Evolutionary conservation across 2,113 vertebrate genomes (phyloP), one percentile per base, ranked within the genome.

Genomic region (Anhinga rufa): DNA sequence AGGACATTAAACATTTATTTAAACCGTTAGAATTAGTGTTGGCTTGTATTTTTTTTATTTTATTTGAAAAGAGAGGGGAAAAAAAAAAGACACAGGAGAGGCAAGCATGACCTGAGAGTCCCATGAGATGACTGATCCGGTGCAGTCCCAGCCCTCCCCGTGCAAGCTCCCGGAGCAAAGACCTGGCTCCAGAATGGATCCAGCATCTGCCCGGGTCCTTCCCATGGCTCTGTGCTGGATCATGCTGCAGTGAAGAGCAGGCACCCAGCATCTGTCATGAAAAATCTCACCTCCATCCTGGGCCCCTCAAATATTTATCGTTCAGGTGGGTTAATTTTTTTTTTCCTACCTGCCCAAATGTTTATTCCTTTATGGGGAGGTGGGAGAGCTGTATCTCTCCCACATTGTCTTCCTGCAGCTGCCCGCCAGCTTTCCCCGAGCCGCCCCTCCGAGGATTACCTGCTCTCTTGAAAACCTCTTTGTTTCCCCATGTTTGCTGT

Each of bases 401-500:
- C 7, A 2, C 55, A 2, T 42, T 42, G 1, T 46, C 75, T 60
- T 42, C 57, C 76, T 2, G 7, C 58, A 32, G 70, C 31, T 1
- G 0, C 32, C 49, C 2, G 2, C 36, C 8, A 3, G 55, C 64
- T 88, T 81, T 75, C 49, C 68, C 68, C 7, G 0, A 62, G 84
- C 83, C 8, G 4, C 54, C 71, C 11, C 3, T 89, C 74, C 1
- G 5, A 84, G 48, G 90, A 79, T 91, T 82, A 85, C 3, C 20
- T 7, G 4, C 72, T 85, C 22, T 87, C 80, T 84, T 79, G 93
- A 82, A 95, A 89, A 93, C 49, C 89, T 83, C 71, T 91, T 97
- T 86, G 69, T 94, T 96, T 96, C 78, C 76, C 46, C 57, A 5
- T 89, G 82, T 96, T 97, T 97, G 85, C 82, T 34, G 64, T 92